phyloP scores from a whole-genome alignment of 64 coral and sea anemone genomes.

The Stichodactyla helianthus region DNA sequence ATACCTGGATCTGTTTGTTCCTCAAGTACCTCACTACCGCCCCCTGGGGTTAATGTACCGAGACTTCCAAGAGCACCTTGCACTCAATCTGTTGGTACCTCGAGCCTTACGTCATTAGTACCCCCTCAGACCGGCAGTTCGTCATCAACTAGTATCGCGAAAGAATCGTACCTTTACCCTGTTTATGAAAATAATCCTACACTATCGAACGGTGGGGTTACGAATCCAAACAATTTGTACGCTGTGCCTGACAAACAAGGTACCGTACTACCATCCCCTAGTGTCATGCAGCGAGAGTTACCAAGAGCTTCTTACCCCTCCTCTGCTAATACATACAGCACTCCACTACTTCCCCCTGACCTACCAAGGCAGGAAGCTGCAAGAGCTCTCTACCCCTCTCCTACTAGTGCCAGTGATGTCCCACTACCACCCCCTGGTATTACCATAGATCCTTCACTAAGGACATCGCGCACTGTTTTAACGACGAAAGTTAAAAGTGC shows the following conservation, averaged over 20 bases:
- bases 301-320: background rate
- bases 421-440: slow-evolving; percentile 5
- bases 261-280: background rate
- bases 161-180: background rate
- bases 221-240: background rate
- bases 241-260: background rate
- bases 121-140: background rate
- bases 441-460: background rate
- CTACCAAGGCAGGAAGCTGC: no score
- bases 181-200: background rate
- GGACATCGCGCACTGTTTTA: background rate
- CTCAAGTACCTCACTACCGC: background rate
- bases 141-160: background rate
- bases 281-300: background rate
- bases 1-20: background rate
- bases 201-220: background rate
- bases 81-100: background rate
- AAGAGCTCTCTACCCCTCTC: background rate
- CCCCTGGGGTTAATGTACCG: background rate
- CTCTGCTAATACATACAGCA: background rate
- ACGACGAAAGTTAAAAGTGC: background rate
- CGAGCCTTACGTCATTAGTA: background rate
- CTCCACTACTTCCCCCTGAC: no score
- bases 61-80: background rate
- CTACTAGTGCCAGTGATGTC: background rate